These are phyloP conservation scores for Chrysoperla carnea DNA, from an alignment of 1,140 invertebrate genomes.

Conservation along the genomic window DNA sequence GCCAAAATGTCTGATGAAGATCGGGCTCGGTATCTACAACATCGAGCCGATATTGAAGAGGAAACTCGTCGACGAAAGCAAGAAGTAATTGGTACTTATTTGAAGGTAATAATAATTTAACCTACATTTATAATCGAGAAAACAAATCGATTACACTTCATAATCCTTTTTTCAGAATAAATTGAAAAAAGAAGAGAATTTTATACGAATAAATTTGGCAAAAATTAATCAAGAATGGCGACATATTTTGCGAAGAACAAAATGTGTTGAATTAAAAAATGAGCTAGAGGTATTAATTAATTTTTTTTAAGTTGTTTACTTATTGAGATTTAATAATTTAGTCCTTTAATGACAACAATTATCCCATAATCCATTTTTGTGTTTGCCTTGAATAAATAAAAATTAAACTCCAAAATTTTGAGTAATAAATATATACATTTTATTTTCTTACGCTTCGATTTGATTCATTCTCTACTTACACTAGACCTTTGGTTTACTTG, in stretches of 20 bases:
- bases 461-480: no score
- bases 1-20: slow-evolving; percentile 69
- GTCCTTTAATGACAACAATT: no score
- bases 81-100: slow-evolving; percentile 54
- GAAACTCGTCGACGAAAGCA: slow-evolving; percentile 56
- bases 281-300: slow-evolving; percentile 33
- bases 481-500: no score
- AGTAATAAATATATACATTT: no score
- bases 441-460: no score
- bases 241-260: slow-evolving; percentile 49
- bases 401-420: no score
- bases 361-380: no score
- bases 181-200: slow-evolving; percentile 58
- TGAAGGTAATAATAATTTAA: slow-evolving; percentile 39
- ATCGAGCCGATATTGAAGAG: slow-evolving; percentile 57
- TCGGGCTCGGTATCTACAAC: slow-evolving; percentile 54
- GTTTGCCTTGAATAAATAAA: no score
- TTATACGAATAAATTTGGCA: slow-evolving; percentile 54
- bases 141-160: background rate
- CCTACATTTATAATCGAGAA: slow-evolving; percentile 1
- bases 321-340: slow-evolving; percentile 3
- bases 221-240: slow-evolving; percentile 75
- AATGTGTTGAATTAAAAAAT: slow-evolving; percentile 49
- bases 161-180: slow-evolving; percentile 40
- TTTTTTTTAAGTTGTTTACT: slow-evolving; percentile 1